Evolutionary conservation across 2,888 invertebrate genomes (phyloP).

Genomic region (Abrostola triplasia): DNA sequence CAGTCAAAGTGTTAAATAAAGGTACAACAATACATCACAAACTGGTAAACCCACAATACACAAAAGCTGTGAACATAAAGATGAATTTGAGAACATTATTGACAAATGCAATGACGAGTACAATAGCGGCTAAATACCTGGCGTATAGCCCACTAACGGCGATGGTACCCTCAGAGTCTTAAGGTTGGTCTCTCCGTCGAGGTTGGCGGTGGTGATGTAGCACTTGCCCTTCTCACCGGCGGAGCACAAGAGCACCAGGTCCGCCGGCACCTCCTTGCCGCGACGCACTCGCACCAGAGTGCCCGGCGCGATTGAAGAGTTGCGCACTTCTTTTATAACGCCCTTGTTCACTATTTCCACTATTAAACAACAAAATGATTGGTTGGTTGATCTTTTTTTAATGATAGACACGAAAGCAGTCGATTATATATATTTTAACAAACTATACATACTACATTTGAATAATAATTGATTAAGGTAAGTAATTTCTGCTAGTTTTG

Average conservation of each 20-base stretch:
- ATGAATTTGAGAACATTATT: background rate
- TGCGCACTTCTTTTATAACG: slow-evolving; percentile 86
- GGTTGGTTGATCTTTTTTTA: no score
- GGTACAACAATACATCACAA: slow-evolving; percentile 19
- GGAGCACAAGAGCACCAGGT: slow-evolving; percentile 92
- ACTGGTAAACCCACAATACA: slow-evolving; percentile 3
- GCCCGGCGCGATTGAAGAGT: slow-evolving; percentile 91
- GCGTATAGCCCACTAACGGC: slow-evolving; percentile 77
- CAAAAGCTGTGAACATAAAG: slow-evolving; percentile 5
- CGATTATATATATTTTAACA: no score
- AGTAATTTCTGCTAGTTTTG: no score
- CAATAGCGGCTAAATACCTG: slow-evolving; percentile 66
- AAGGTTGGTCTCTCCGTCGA: slow-evolving; percentile 94
- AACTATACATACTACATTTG: no score
- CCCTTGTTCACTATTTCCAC: slow-evolving; percentile 89
- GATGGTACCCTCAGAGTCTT: slow-evolving; percentile 89
- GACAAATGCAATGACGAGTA: background rate
- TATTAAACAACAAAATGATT: slow-evolving; percentile 53
- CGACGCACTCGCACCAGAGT: slow-evolving; percentile 92
- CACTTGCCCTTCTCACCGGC: slow-evolving; percentile 91
- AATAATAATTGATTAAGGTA: no score
- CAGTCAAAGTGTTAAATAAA: no score
- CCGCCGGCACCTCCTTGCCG: slow-evolving; percentile 94
- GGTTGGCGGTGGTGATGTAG: slow-evolving; percentile 94
- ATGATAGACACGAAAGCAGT: no score